phyloP scores from a whole-genome alignment of 2,113 vertebrate genomes.

The Pogona vitticeps region DNA sequence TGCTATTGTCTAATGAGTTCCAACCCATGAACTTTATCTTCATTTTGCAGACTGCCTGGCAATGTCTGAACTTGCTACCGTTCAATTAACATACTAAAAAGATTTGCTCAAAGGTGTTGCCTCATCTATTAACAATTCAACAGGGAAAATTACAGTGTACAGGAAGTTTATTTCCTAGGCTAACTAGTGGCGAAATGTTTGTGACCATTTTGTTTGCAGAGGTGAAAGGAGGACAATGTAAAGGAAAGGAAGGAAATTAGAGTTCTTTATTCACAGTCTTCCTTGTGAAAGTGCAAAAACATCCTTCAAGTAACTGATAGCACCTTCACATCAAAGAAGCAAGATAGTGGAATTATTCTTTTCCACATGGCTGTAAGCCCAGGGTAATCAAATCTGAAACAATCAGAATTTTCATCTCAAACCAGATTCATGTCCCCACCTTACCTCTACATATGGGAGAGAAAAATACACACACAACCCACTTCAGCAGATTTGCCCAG shows the following conservation, averaged over 20 bases:
- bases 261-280: neutral
- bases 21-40: conserved; percentile 25
- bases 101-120: conserved; percentile 27
- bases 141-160: conserved; percentile 11
- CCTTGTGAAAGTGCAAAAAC: neutral
- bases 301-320: neutral
- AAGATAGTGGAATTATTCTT: conserved; percentile 9
- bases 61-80: conserved; percentile 33
- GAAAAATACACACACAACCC: neutral
- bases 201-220: conserved; percentile 17
- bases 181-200: neutral
- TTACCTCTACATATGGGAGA: neutral
- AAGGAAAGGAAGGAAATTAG: conserved; percentile 14
- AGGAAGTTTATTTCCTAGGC: conserved; percentile 13
- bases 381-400: neutral
- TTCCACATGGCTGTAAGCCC: conserved; percentile 13
- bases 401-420: neutral
- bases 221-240: neutral
- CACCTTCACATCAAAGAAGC: neutral
- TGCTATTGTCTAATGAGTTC: neutral
- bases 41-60: conserved; percentile 29
- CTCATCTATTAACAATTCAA: conserved; percentile 16
- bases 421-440: neutral
- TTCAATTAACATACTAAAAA: conserved; percentile 27
- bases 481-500: conserved; percentile 3